Conservation (phyloP, 2,888 invertebrate species). For the Pollenia amentaria region DNA sequence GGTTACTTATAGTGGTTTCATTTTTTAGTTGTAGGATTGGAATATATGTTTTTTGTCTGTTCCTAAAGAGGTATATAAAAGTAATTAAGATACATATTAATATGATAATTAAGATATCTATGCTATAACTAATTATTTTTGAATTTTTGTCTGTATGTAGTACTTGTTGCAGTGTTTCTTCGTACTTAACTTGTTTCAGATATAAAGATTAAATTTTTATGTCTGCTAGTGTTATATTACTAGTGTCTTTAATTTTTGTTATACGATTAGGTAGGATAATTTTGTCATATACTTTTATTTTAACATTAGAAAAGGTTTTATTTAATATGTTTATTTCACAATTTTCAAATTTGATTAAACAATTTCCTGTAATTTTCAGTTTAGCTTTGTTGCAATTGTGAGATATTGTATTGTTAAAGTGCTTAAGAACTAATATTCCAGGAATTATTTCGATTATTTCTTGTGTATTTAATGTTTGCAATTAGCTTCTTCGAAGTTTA, state of each 20-base stretch:
- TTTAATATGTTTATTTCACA: slow-evolving; percentile 14
- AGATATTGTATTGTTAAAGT: neutral
- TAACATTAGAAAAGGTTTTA: slow-evolving; percentile 20
- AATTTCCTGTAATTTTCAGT: slow-evolving; percentile 8
- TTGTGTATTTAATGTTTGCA: slow-evolving; percentile 13
- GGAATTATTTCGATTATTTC: slow-evolving; percentile 11
- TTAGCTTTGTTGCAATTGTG: slow-evolving; percentile 34
- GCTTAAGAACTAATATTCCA: slow-evolving; percentile 4
- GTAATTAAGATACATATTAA: neutral
- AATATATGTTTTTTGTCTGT: slow-evolving; percentile 10
- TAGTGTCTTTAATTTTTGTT: slow-evolving; percentile 10
- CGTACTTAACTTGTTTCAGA: slow-evolving; percentile 14
- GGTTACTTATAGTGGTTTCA: neutral
- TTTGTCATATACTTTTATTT: slow-evolving; percentile 3
- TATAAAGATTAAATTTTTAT: slow-evolving; percentile 28
- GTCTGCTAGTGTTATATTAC: slow-evolving; percentile 14
- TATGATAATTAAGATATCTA: too few species aligned
- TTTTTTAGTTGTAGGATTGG: slow-evolving; percentile 1
- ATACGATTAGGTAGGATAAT: slow-evolving; percentile 19
- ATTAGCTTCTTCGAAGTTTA: slow-evolving; percentile 30
- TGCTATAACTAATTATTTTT: too few species aligned
- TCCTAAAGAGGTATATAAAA: slow-evolving; percentile 5
- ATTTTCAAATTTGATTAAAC: slow-evolving; percentile 10
- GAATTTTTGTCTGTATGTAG: too few species aligned
- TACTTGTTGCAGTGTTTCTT: too few species aligned